Evolutionary conservation across 2,113 vertebrate genomes (phyloP).

Genomic region (Tetrao urogallus): DNA sequence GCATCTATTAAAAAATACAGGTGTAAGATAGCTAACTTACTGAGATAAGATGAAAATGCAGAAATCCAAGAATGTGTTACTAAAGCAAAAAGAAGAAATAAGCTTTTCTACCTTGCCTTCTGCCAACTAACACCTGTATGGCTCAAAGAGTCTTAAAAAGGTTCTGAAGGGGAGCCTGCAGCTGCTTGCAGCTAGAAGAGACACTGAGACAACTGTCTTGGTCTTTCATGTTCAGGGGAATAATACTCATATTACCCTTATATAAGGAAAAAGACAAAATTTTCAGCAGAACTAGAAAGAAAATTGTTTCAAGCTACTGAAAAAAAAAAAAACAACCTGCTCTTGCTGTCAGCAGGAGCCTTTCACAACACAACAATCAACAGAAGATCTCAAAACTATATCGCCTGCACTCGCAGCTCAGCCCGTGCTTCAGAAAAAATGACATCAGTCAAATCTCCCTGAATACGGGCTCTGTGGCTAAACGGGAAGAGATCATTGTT

Average conservation of each 20-base stretch:
- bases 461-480: conserved; percentile 39
- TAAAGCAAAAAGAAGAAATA: neutral
- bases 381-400: neutral
- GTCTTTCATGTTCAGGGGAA: neutral
- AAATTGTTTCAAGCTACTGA: neutral
- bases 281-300: neutral
- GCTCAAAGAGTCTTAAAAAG: neutral
- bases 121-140: neutral
- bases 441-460: neutral
- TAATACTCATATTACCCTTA: neutral
- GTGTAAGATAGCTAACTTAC: neutral
- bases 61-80: neutral
- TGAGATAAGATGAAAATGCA: neutral
- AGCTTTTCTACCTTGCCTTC: neutral
- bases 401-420: neutral
- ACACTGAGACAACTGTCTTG: neutral
- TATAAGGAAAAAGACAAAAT: neutral
- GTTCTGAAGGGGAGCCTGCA: neutral
- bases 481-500: conserved; percentile 16
- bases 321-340: neutral
- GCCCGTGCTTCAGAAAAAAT: neutral
- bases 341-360: neutral
- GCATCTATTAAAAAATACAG: neutral
- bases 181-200: neutral
- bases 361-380: neutral